phyloP scores from a whole-genome alignment of 2,888 invertebrate species.

The Cosmia pyralina region DNA sequence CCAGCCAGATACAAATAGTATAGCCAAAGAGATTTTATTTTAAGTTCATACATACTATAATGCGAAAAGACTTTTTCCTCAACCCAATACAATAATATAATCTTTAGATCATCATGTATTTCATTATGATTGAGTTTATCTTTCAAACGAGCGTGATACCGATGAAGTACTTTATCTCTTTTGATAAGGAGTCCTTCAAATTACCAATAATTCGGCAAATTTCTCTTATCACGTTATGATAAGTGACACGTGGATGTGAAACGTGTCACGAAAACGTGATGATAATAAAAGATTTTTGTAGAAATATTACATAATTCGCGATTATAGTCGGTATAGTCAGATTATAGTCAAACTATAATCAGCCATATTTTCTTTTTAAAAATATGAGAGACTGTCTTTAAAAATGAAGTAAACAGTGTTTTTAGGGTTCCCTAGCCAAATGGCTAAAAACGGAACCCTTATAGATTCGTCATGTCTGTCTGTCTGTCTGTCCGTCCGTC shows the following conservation, averaged over 20 bases:
- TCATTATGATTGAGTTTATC: not conserved
- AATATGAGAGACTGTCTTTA: not conserved
- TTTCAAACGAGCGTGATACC: not conserved
- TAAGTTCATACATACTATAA: too few species aligned
- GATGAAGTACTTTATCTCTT: not conserved
- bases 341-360: too few species aligned
- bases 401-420: not conserved
- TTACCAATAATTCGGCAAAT: conserved; percentile 1
- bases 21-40: too few species aligned
- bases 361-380: not conserved
- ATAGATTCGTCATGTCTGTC: too few species aligned
- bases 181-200: conserved; percentile 21
- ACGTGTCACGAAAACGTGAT: conserved; percentile 48
- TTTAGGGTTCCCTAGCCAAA: too few species aligned
- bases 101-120: not conserved
- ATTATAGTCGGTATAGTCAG: too few species aligned
- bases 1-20: too few species aligned
- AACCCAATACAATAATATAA: not conserved
- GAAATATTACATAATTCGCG: conserved; percentile 7
- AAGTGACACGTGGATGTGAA: conserved; percentile 9
- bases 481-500: too few species aligned
- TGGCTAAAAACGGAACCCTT: too few species aligned
- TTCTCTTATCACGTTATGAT: conserved; percentile 22
- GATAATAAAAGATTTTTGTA: conserved; percentile 6
- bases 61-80: too few species aligned